phyloP scores from a whole-genome alignment of 2,797 vertebrate genomes.

The Coendou prehensilis region DNA sequence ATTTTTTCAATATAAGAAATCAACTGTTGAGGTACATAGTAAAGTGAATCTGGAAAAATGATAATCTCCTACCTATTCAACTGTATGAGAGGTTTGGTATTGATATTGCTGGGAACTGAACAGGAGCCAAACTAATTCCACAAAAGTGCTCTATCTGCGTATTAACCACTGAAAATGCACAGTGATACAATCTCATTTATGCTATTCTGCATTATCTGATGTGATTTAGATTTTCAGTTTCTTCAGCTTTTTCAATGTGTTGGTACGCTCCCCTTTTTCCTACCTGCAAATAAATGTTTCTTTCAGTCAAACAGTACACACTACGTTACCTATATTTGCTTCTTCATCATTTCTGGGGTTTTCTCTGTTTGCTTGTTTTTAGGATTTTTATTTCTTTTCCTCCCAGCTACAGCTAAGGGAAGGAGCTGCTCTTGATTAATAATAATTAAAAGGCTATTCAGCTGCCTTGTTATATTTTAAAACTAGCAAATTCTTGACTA shows the following conservation, averaged over 20 bases:
- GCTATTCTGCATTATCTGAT: slow-evolving; percentile 36
- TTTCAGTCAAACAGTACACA: slow-evolving; percentile 27
- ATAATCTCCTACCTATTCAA: slow-evolving; percentile 89
- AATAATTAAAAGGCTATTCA: background rate
- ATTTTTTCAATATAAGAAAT: slow-evolving; percentile 75
- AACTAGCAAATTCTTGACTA: background rate
- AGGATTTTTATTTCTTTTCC: background rate
- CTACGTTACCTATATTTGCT: background rate
- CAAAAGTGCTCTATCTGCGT: slow-evolving; percentile 89
- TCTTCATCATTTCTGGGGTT: background rate
- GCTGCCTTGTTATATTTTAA: background rate
- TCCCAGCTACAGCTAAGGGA: background rate
- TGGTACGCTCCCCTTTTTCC: background rate
- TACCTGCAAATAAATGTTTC: background rate
- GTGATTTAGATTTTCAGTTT: slow-evolving; percentile 65
- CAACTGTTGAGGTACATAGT: slow-evolving; percentile 82
- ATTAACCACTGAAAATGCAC: slow-evolving; percentile 86
- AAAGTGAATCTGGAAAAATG: slow-evolving; percentile 88
- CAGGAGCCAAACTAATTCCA: slow-evolving; percentile 90
- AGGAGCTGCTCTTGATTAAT: background rate
- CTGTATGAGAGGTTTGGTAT: slow-evolving; percentile 89
- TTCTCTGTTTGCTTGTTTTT: background rate
- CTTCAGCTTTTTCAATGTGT: slow-evolving; percentile 52
- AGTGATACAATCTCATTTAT: slow-evolving; percentile 81
- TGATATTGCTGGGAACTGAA: slow-evolving; percentile 88